Evolutionary conservation across 2,797 vertebrate species (phyloP).

Genomic region (Tapirus indicus): DNA sequence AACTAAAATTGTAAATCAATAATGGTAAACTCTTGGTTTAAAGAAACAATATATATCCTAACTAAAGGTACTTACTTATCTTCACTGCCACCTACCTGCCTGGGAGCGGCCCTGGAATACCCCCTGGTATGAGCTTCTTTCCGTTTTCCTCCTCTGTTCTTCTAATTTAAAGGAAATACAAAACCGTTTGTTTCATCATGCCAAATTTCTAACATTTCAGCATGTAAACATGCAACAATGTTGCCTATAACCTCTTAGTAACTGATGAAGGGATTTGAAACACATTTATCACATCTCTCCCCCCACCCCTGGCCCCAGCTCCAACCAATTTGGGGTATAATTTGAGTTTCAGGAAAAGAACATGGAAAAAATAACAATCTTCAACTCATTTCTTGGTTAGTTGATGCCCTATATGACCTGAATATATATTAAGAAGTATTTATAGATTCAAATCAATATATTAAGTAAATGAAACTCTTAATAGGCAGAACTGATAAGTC

Average conservation of each 20-base stretch:
- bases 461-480: constrained; percentile 65
- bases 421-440: constrained; percentile 32
- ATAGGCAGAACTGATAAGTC: background rate
- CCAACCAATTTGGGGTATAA: background rate
- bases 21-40: background rate
- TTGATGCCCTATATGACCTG: background rate
- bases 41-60: constrained; percentile 20
- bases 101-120: constrained; percentile 97
- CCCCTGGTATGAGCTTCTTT: constrained; percentile 89
- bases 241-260: background rate
- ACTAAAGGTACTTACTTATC: background rate
- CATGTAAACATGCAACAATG: background rate
- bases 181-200: background rate
- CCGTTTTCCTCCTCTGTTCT: constrained; percentile 89
- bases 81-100: constrained; percentile 92
- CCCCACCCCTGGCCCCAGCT: background rate
- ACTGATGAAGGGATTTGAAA: background rate
- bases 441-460: constrained; percentile 61
- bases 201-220: constrained; percentile 40
- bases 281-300: background rate
- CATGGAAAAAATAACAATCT: background rate
- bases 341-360: constrained; percentile 62
- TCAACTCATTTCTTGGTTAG: constrained; percentile 36
- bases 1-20: background rate
- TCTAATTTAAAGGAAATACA: constrained; percentile 83